Evolutionary conservation across 2,797 vertebrate species (phyloP).

Genomic region (Sebastes jordani): DNA sequence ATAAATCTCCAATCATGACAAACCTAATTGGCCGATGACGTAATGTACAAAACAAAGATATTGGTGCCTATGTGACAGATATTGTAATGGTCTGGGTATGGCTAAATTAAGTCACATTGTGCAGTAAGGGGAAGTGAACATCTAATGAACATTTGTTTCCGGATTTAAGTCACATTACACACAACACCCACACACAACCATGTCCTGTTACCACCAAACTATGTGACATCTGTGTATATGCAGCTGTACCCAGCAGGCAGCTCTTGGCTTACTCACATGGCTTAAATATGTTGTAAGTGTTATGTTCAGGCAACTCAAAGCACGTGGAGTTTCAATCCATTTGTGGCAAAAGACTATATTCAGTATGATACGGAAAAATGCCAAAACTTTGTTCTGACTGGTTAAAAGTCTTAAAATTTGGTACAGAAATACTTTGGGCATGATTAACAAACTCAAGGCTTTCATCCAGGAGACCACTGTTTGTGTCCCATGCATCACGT

Average conservation of each 20-base stretch:
- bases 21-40: not conserved
- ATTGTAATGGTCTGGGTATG: not conserved
- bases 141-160: not conserved
- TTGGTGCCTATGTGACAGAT: not conserved
- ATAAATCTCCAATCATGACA: not conserved
- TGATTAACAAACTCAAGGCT: fast-evolving
- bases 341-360: too few relatives aligned
- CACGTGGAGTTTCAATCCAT: too few relatives aligned
- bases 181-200: not conserved
- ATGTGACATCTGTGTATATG: not conserved
- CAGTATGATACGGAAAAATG: too few relatives aligned
- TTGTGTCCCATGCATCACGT: fast-evolving
- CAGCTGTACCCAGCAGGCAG: not conserved
- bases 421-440: too few relatives aligned
- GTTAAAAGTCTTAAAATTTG: too few relatives aligned
- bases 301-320: not conserved
- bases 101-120: not conserved
- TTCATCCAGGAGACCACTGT: too few relatives aligned
- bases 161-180: not conserved
- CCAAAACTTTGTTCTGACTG: too few relatives aligned
- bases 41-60: not conserved
- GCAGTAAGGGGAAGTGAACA: not conserved
- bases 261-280: not conserved
- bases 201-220: not conserved
- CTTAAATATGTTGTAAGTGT: not conserved